Evolutionary conservation across 2,113 vertebrate species (phyloP).

Genomic region (Rhinolophus ferrumequinum): DNA sequence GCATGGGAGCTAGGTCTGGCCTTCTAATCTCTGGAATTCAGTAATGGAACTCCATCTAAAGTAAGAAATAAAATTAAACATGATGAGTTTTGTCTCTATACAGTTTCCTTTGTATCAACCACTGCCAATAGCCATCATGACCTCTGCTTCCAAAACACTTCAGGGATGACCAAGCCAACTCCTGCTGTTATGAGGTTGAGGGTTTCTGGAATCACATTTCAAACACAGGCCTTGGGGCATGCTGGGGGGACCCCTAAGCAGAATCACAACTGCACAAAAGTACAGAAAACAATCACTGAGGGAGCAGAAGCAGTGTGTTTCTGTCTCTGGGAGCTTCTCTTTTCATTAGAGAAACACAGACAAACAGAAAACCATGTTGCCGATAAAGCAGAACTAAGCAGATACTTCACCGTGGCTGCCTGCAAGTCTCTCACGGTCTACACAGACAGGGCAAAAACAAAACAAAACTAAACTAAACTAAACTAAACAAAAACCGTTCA

Average conservation of each 20-base stretch:
- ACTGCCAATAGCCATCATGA: background rate
- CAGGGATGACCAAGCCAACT: background rate
- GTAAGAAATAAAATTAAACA: conserved; percentile 36
- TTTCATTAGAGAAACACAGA: background rate
- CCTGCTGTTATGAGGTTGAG: background rate
- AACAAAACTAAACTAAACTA: background rate
- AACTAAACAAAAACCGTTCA: background rate
- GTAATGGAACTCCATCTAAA: background rate
- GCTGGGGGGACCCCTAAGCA: no score
- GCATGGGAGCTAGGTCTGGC: background rate
- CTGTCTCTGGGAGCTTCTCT: background rate
- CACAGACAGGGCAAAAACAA: background rate
- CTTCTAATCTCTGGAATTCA: background rate
- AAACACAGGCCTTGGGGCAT: background rate
- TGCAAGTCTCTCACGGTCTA: background rate
- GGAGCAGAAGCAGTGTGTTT: background rate
- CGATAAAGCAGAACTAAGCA: background rate
- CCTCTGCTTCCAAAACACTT: background rate
- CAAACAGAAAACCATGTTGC: background rate
- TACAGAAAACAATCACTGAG: background rate
- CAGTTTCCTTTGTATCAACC: background rate
- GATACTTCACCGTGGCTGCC: background rate
- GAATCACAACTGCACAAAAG: background rate
- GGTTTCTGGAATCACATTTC: background rate
- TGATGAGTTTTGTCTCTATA: background rate